These are phyloP conservation scores for Lagodon rhomboides DNA, from an alignment of 2,797 vertebrate genomes.

Conservation along the genomic window DNA sequence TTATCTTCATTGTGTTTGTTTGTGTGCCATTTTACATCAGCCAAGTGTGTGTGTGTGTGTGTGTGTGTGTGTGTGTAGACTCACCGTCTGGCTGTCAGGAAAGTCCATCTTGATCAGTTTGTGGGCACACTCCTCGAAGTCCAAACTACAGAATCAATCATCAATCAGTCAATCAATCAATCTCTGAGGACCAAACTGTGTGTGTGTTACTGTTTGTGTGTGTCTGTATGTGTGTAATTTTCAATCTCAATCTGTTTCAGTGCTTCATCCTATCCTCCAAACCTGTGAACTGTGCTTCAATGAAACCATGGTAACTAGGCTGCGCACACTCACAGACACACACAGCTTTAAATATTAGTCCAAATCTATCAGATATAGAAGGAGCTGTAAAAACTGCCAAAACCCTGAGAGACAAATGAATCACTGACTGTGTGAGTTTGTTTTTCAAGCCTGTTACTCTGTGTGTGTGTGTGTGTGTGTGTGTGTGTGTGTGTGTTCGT, in stretches of 20 bases:
- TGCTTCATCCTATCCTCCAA: conserved; percentile 41
- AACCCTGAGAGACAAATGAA: conserved; percentile 53
- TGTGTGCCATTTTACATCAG: conserved; percentile 4
- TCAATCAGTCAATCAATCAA: conserved; percentile 1
- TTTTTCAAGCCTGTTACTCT: not conserved
- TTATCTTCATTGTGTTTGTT: conserved; percentile 4
- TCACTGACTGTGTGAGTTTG: conserved; percentile 25
- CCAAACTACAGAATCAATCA: conserved; percentile 88
- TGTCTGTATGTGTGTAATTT: not conserved
- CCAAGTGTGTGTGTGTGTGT: conserved; percentile 5
- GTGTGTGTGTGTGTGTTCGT: conserved; percentile 50
- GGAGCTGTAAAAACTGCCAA: conserved; percentile 61
- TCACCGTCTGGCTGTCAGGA: conserved; percentile 95
- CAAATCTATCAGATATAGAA: conserved; percentile 60
- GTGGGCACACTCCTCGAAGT: conserved; percentile 99
- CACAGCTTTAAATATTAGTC: conserved; percentile 60
- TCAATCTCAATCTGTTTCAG: conserved; percentile 14
- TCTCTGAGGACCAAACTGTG: not conserved
- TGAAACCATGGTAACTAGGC: conserved; percentile 57
- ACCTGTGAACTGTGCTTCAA: conserved; percentile 33
- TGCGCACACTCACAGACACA: not conserved
- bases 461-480: not conserved
- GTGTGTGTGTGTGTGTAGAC: conserved; percentile 45
- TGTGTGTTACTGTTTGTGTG: not conserved
- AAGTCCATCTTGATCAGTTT: conserved; percentile 99